Evolutionary conservation across 2,797 vertebrate genomes (phyloP), one percentile per base, ranked within the genome.

Genomic region (Galaxias olidus): DNA sequence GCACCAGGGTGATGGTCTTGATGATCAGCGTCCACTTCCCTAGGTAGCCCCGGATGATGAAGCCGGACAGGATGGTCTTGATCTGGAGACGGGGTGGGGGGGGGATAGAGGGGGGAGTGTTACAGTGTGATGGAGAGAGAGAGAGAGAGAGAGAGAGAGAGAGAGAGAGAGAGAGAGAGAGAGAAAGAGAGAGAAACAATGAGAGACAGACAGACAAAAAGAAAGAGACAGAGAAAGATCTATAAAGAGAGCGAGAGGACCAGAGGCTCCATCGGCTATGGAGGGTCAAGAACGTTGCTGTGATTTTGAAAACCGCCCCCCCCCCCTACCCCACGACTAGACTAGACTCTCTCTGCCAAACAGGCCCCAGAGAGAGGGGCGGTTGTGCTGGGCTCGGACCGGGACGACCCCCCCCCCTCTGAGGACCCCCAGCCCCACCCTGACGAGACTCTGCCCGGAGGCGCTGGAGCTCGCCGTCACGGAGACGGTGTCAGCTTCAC

Each of bases 21-120:
- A 96, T 95, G 71, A 98, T 86, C 69, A 99, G 85, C 0, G 97
- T 99, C 96, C 96, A 98, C 84, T 98, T 98, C 52, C 97, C 97
- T 83, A 98, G 87, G 90, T 98, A 98, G 69, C 96, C 96, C 7
- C 97, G 93, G 85, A 98, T 98, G 89, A 98, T 98, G 88, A 98
- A 98, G 47, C 97, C 97, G 49, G 96, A 97, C 72, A 99, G 91
- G 86, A 98, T 98, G 65, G 97, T 98, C 88, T 99, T 99, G 76
- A 99, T 99, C 97, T 99, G 90, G 66, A n/a, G n/a, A n/a, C n/a
- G 45, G 13, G 45, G 49, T 8, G 40, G 1, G 3, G 40, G 55
- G 12, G 45, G 59, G 20, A n/a, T n/a, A n/a, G n/a, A n/a, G n/a
- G n/a, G n/a, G n/a, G n/a, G n/a, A n/a, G n/a, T n/a, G n/a, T n/a